Evolutionary conservation across 2,888 invertebrate genomes (phyloP), one percentile per base, ranked within the genome.

Genomic region (Xestobium rufovillosum): DNA sequence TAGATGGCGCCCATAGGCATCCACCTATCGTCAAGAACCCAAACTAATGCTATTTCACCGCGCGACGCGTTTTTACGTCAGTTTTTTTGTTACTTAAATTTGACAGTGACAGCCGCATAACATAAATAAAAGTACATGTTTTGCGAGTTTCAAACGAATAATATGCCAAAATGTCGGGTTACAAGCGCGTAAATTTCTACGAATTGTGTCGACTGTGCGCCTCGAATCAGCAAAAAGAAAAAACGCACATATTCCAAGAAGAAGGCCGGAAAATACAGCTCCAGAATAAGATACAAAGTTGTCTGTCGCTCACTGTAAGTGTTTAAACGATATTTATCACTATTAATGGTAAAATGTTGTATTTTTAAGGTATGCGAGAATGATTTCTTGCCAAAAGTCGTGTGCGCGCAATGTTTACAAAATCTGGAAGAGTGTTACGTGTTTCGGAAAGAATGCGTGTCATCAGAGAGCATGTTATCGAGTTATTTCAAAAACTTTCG

Each of bases 161-260:
- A n/a, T n/a, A n/a, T n/a, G n/a, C n/a, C n/a, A 49, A 47, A 55
- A 79, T 79, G 78, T 71, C 78, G 47, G 79, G 76, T 54, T 78
- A 80, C 60, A 74, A 76, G 51, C 73, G 77, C 53, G 80, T 80
- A 25, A 79, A 78, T 63, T 81, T 77, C 60, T 78, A 77, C 59
- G 81, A 81, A 64, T 63, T 81, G 51, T 81, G 81, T 57, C 72
- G 80, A 49, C 65, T 81, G 44, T 81, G 80, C 59, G 80, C 79
- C 8, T 78, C 78, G 12, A 75, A 74, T 45, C 78, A 75, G 53
- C 75, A 77, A 53, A 74, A 75, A 39, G 72, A 70, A 47, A 79
- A 76, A 61, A 72, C 76, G 46, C 73, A 80, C 57, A 77, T 81
- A 50, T 81, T 77, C 55, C 75, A 77, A 26, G 70, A 74, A 41